Base-by-base conservation (phyloP, 2,113 vertebrate genomes). In the Herpetotheres cachinnans region DNA sequence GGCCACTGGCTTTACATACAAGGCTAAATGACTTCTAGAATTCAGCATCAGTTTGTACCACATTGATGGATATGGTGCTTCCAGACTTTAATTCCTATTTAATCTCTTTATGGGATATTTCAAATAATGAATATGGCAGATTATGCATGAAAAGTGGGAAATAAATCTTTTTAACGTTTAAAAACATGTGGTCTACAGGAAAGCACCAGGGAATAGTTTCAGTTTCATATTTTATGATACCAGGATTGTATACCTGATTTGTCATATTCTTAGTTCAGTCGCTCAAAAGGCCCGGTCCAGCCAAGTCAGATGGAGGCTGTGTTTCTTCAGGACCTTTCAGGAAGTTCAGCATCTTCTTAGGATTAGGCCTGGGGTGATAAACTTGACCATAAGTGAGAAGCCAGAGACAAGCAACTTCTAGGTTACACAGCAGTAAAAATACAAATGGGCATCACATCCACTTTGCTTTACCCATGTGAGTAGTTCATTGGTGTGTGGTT, bases 41-140 rank as follows among this genome's bases (percentile, higher is more conserved):
- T 95, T 92, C 59, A 3, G 38, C 71, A 94, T 93, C 91, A 56
- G 69, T 97, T 97, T 96, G 88, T 92, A 87, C 86, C 25, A 79
- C 58, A 58, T 73, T 97, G 95, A 98, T 97, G 85, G 96, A 95
- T 96, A 95, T 94, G 95, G 93, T 30, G 73, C 82, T 93, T 30
- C 79, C 50, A 93, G 96, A 96, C 88, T 98, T 97, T 97, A 94
- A 95, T 94, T 98, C 94, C 93, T 98, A 80, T 97, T 97, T 98
- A 97, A 97, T 97, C 90, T 96, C 96, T 98, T 97, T 85, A 69
- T 97, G 95, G 93, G 91, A 93, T 98, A 94, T 94, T 96, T 95
- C 93, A 97, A 96, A 97, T 95, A 97, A 97, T 84, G 91, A 95
- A 97, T 97, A 95, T 81, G 95, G 94, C 93, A 96, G 95, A 93